A percentile compares a stretch with the other conserved stretches of the same genome.
Conservation (phyloP, 2,113 vertebrate genomes). For the Dissostichus mawsoni region DNA sequence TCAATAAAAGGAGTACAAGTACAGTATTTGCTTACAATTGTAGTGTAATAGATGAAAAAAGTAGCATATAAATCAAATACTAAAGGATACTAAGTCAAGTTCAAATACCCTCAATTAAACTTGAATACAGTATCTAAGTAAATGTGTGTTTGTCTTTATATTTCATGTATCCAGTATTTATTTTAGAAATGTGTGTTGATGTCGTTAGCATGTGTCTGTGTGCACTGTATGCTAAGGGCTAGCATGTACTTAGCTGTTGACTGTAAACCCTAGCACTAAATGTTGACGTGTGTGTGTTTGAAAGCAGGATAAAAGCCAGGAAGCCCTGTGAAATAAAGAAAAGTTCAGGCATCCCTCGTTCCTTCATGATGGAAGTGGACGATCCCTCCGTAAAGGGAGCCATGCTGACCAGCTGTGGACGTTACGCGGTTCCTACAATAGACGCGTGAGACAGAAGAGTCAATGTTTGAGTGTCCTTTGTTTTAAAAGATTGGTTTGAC, state of each 20-base stretch:
- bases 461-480: not conserved
- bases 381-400: conserved; percentile 96
- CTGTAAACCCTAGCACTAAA: not conserved
- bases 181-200: not conserved
- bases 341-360: conserved; percentile 96
- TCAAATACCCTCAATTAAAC: too few relatives aligned
- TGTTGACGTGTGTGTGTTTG: conserved; percentile 24
- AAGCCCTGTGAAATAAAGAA: conserved; percentile 93
- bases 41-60: too few relatives aligned
- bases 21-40: too few relatives aligned
- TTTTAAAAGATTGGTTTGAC: not conserved
- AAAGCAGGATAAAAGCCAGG: conserved; percentile 92
- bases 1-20: too few relatives aligned
- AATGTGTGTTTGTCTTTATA: not conserved
- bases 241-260: not conserved
- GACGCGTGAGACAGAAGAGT: conserved; percentile 89
- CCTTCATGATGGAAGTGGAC: conserved; percentile 98
- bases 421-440: conserved; percentile 94
- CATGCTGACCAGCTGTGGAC: conserved; percentile 97
- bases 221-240: too few relatives aligned
- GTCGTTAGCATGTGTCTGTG: not conserved
- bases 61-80: too few relatives aligned
- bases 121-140: not conserved
- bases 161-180: not conserved
- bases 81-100: too few relatives aligned